phyloP scores from a whole-genome alignment of 2,113 vertebrate species.

The Phyllostomus discolor region DNA sequence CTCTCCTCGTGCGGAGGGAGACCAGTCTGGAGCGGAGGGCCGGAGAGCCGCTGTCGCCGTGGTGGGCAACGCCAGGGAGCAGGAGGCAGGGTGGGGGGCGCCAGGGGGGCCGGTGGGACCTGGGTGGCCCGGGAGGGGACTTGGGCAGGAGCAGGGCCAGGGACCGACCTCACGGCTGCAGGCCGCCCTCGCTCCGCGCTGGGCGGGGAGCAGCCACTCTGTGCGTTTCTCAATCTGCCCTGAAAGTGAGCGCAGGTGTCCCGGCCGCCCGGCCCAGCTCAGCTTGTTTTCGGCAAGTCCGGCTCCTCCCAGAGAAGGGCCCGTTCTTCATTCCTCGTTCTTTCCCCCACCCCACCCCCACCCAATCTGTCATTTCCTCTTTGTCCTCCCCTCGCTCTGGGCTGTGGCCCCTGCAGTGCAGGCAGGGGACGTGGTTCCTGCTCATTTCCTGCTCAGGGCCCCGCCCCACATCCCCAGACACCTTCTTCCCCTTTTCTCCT shows the following conservation, averaged over 20 bases:
- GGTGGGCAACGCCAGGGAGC: not conserved
- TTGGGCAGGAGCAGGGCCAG: not conserved
- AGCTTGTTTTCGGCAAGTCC: not conserved
- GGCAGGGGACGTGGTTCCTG: slow-evolving; percentile 41
- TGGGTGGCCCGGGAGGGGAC: not conserved
- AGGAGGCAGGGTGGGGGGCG: too few species aligned
- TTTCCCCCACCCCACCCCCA: not conserved
- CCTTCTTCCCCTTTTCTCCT: slow-evolving; percentile 71
- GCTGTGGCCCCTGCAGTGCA: not conserved
- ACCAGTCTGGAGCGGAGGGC: not conserved
- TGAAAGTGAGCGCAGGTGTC: not conserved
- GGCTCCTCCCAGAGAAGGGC: slow-evolving; percentile 1
- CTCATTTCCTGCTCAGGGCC: slow-evolving; percentile 57
- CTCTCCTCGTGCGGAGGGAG: not conserved
- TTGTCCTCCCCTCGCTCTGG: slow-evolving; percentile 38
- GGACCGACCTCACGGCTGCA: not conserved
- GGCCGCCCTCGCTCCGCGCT: fast-evolving
- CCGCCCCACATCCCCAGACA: slow-evolving; percentile 47
- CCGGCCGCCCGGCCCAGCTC: not conserved
- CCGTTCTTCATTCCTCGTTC: not conserved
- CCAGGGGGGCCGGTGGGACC: not conserved
- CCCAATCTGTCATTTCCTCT: slow-evolving; percentile 77
- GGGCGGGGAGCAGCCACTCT: not conserved
- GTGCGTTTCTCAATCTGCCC: not conserved
- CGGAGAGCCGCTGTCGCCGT: not conserved